These are phyloP conservation scores for Drosophila melanosoma DNA, from an alignment of 2,888 invertebrate species.

Conservation along the genomic window DNA sequence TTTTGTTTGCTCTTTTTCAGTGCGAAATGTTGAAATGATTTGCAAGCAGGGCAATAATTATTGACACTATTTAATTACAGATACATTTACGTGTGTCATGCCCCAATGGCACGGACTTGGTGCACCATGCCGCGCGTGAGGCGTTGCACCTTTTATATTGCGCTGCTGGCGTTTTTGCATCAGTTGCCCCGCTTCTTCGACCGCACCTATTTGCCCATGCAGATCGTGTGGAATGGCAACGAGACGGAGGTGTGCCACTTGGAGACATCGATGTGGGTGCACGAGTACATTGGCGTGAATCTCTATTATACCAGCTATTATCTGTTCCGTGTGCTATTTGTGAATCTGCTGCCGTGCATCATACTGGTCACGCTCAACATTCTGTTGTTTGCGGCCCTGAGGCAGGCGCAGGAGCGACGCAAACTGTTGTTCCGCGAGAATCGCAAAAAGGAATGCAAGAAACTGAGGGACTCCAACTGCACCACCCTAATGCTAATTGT, in stretches of 20 bases:
- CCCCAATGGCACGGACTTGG: slow-evolving; percentile 93
- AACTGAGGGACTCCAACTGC: slow-evolving; percentile 90
- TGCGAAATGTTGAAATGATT: background rate
- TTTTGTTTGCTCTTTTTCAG: no score
- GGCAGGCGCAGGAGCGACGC: slow-evolving; percentile 92
- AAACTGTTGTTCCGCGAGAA: slow-evolving; percentile 92
- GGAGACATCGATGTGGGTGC: slow-evolving; percentile 90
- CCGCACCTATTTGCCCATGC: slow-evolving; percentile 87
- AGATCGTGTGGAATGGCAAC: slow-evolving; percentile 89
- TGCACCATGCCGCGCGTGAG: slow-evolving; percentile 90
- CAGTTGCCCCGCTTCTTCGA: slow-evolving; percentile 94
- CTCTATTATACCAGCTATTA: slow-evolving; percentile 93
- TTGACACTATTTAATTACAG: slow-evolving; percentile 60
- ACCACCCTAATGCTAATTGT: slow-evolving; percentile 95
- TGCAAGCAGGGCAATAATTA: background rate
- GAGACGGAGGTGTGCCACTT: slow-evolving; percentile 89
- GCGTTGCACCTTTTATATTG: slow-evolving; percentile 92
- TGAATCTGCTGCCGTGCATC: slow-evolving; percentile 96
- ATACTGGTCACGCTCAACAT: slow-evolving; percentile 95
- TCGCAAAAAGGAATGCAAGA: slow-evolving; percentile 91
- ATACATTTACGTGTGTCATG: slow-evolving; percentile 97
- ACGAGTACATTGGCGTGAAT: slow-evolving; percentile 88
- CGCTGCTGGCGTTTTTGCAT: slow-evolving; percentile 91
- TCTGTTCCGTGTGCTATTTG: slow-evolving; percentile 94
- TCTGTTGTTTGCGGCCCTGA: slow-evolving; percentile 93